Percentiles rank a stretch among this genome's conserved stretches.
Conservation (phyloP, 2,797 vertebrate genomes). For the Poeciliopsis turneri region DNA sequence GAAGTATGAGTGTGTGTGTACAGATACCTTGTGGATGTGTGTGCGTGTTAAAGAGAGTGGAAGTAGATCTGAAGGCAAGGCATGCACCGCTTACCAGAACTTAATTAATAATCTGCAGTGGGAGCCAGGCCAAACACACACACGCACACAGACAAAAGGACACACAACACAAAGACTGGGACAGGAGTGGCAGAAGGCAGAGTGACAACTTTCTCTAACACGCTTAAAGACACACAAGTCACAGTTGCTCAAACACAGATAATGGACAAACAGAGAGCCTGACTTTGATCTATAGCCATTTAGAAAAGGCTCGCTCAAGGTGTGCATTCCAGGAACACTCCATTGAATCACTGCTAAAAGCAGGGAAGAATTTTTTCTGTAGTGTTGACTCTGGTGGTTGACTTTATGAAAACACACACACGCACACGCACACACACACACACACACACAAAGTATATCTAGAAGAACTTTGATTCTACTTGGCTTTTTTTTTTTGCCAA, state of each 20-base stretch:
- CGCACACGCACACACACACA: background rate
- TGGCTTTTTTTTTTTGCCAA: constrained; percentile 36
- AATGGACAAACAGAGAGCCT: constrained; percentile 53
- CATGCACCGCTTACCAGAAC: constrained; percentile 74
- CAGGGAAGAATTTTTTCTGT: constrained; percentile 49
- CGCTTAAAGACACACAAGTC: constrained; percentile 30
- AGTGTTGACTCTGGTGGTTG: background rate
- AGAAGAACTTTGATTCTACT: constrained; percentile 65
- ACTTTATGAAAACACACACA: constrained; percentile 10
- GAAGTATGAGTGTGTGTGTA: constrained; percentile 70
- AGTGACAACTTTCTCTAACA: constrained; percentile 51
- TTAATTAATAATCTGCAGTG: constrained; percentile 78
- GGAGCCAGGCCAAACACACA: constrained; percentile 56
- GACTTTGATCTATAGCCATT: constrained; percentile 43
- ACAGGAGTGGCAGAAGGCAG: constrained; percentile 34
- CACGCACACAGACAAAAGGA: constrained; percentile 39
- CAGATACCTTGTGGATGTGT: constrained; percentile 30
- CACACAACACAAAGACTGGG: constrained; percentile 27
- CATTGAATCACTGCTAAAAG: constrained; percentile 29
- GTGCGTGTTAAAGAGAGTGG: constrained; percentile 65
- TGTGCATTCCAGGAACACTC: constrained; percentile 32
- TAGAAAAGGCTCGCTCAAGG: constrained; percentile 58
- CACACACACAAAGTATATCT: background rate
- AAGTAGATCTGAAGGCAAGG: constrained; percentile 75
- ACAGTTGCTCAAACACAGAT: constrained; percentile 56